Evolutionary conservation across 2,888 invertebrate genomes (phyloP).

Genomic region (Athripsodes cinereus): DNA sequence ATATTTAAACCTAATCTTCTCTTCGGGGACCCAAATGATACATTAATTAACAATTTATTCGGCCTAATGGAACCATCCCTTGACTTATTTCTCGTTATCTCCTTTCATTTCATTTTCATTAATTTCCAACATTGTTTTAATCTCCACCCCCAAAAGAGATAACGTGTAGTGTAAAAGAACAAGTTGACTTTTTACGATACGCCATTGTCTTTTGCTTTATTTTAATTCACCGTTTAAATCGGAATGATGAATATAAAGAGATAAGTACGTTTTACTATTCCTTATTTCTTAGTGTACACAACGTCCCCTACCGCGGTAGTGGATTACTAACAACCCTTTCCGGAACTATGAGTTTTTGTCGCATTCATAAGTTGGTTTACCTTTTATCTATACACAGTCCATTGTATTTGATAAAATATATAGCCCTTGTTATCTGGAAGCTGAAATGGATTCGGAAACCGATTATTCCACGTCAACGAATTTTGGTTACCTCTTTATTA

Average conservation of each 20-base stretch:
- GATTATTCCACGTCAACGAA: constrained; percentile 25
- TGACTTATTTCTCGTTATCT: background rate
- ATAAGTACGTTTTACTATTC: background rate
- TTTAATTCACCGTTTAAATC: background rate
- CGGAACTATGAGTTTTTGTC: too few species aligned
- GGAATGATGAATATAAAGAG: background rate
- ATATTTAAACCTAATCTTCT: constrained; percentile 7
- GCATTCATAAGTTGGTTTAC: background rate
- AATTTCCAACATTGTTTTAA: background rate
- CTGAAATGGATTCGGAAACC: constrained; percentile 25
- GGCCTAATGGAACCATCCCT: constrained; percentile 6
- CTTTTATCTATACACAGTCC: background rate
- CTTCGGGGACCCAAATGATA: constrained; percentile 11
- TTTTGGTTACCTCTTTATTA: constrained; percentile 16
- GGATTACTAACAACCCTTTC: too few species aligned
- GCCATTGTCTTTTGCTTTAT: background rate
- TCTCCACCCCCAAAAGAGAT: background rate
- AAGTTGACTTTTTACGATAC: background rate
- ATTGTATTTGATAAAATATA: background rate
- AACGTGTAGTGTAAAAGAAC: background rate
- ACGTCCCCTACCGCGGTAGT: too few species aligned
- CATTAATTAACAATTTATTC: constrained; percentile 18
- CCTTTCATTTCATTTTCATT: background rate
- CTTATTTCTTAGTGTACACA: background rate
- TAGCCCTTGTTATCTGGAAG: constrained; percentile 8